Evolutionary conservation across 2,888 invertebrate species (phyloP), one percentile per base, ranked within the genome.

Genomic region (Hirtodrosophila trivittata): DNA sequence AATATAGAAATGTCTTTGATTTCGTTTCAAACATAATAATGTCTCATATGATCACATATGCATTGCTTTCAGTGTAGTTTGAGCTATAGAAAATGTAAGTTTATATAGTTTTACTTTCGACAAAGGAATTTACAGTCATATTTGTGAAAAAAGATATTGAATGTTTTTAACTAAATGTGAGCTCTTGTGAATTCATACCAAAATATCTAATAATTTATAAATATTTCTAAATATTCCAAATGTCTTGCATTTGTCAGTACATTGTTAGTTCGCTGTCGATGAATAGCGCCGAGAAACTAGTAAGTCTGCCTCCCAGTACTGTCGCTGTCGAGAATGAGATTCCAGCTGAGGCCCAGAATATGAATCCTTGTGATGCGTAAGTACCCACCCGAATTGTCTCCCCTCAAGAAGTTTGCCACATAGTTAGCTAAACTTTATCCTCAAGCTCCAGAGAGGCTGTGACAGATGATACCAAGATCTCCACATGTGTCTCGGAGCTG

Each of bases 401-500:
- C n/a, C n/a, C n/a, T n/a, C n/a, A n/a, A n/a, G n/a, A n/a, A n/a
- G n/a, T n/a, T n/a, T n/a, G n/a, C n/a, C n/a, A n/a, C n/a, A n/a
- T n/a, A n/a, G n/a, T n/a, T n/a, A n/a, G n/a, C n/a, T n/a, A n/a
- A n/a, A n/a, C n/a, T n/a, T n/a, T n/a, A n/a, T n/a, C n/a, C n/a
- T 12, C 1, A n/a, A 50, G 47, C 4, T 14, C 8, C 3, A 14
- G 49, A 47, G 25, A 35, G 9, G 25, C 60, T 0, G 39, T 58
- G 1, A 16, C 55, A 3, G 51, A 52, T 37, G 57, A 66, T 43
- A 3, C 6, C 1, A 55, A 75, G 37, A 43, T 58, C 3, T 14
- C 62, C 0, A 56, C 78, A 0, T 77, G 87, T 1, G 87, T 88
- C 3, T 82, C 88, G 0, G 87, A 89, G 16, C 52, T 90, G 33